These are phyloP conservation scores for Rhabdomys dilectus DNA, from an alignment of 2,113 vertebrate species.

Conservation along the genomic window DNA sequence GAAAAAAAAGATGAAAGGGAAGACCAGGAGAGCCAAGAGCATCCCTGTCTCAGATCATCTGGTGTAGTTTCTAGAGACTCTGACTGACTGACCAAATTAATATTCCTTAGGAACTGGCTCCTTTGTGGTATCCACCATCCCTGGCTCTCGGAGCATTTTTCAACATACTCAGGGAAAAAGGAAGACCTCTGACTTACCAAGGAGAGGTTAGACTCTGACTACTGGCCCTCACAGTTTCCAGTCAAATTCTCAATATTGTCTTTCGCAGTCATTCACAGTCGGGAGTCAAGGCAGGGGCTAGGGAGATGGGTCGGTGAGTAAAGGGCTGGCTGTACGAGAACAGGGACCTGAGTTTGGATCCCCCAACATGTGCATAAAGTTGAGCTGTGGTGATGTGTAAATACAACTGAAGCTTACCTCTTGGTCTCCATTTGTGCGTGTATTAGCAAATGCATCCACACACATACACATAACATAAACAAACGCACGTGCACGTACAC, in stretches of 20 bases:
- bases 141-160: neutral
- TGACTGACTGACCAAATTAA: slow-evolving; percentile 1
- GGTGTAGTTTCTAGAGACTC: neutral
- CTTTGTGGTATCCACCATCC: neutral
- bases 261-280: neutral
- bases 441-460: neutral
- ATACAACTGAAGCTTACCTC: too few relatives aligned
- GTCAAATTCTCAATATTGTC: neutral
- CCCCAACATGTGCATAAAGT: neutral
- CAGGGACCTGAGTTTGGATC: neutral
- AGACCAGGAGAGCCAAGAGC: neutral
- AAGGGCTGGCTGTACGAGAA: neutral
- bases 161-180: neutral
- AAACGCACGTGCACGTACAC: neutral
- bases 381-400: neutral
- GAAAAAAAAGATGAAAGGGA: neutral
- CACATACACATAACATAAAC: neutral
- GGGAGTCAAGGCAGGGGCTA: neutral
- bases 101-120: neutral
- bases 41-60: neutral
- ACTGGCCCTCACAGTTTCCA: neutral
- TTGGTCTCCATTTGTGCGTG: neutral
- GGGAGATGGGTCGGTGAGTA: neutral
- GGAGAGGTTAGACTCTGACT: neutral
- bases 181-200: neutral